phyloP scores from a whole-genome alignment of 2,113 vertebrate species.

The Zeus faber region DNA sequence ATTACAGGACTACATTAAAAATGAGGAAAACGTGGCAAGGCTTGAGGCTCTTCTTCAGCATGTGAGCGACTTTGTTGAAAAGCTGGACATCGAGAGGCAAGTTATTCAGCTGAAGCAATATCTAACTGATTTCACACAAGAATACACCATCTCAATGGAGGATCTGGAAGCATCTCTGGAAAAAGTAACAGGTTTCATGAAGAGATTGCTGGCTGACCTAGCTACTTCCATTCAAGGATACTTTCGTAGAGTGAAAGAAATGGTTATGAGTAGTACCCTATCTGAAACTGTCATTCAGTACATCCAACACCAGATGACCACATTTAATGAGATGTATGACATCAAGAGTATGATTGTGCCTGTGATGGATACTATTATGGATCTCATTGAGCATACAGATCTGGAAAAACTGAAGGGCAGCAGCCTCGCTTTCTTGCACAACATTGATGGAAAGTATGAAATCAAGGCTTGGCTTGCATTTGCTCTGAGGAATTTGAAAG shows the following conservation, averaged over 20 bases:
- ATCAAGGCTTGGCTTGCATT: constrained; percentile 68
- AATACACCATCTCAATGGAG: constrained; percentile 74
- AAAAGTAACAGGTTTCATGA: constrained; percentile 57
- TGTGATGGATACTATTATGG: constrained; percentile 66
- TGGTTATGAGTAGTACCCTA: constrained; percentile 62
- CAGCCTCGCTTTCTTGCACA: constrained; percentile 72
- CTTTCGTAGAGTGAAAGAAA: constrained; percentile 68
- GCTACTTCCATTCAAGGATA: constrained; percentile 60
- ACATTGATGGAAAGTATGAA: constrained; percentile 72
- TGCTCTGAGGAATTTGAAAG: constrained; percentile 66
- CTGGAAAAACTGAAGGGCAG: constrained; percentile 69
- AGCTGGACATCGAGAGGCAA: constrained; percentile 74
- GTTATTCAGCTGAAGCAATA: constrained; percentile 69
- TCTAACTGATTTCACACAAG: constrained; percentile 69
- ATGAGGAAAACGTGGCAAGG: constrained; percentile 61
- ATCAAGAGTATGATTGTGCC: constrained; percentile 65
- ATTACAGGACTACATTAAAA: constrained; percentile 73
- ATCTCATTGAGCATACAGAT: constrained; percentile 66
- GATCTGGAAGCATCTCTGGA: constrained; percentile 74
- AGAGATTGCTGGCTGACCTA: constrained; percentile 66
- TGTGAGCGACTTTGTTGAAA: constrained; percentile 72
- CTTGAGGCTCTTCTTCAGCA: constrained; percentile 75
- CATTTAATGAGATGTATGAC: constrained; percentile 77
- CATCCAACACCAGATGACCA: constrained; percentile 71
- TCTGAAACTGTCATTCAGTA: constrained; percentile 68